These are phyloP conservation scores for Drosophila anceps DNA, from an alignment of 2,888 invertebrate genomes.

Conservation along the genomic window DNA sequence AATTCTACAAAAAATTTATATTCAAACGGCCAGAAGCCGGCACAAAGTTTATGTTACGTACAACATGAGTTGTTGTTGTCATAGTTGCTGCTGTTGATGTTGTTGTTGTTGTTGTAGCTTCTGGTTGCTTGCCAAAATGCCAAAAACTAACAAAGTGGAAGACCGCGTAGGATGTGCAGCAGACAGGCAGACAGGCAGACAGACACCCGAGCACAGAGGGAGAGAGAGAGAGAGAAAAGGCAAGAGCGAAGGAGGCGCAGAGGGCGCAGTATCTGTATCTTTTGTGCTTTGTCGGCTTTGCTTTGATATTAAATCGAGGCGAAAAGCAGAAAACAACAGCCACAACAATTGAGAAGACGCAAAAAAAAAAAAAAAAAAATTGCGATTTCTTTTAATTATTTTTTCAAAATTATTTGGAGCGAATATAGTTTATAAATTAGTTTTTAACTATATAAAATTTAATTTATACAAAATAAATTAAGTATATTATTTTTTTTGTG, in stretches of 20 bases:
- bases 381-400: constrained; percentile 54
- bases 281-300: constrained; percentile 63
- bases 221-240: constrained; percentile 8
- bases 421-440: neutral
- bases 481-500: constrained; percentile 3
- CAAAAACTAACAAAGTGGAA: constrained; percentile 72
- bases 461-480: constrained; percentile 1
- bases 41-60: constrained; percentile 66
- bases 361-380: constrained; percentile 35
- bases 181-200: constrained; percentile 24
- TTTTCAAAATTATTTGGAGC: constrained; percentile 53
- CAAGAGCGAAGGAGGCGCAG: neutral
- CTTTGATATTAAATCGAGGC: constrained; percentile 78
- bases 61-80: constrained; percentile 63
- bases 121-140: constrained; percentile 73
- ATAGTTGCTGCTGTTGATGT: no score
- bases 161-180: constrained; percentile 64
- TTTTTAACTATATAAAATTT: neutral
- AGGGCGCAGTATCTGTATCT: constrained; percentile 53
- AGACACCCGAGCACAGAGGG: constrained; percentile 20
- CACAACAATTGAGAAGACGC: constrained; percentile 35
- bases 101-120: constrained; percentile 31
- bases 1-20: constrained; percentile 46
- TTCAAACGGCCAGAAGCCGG: constrained; percentile 38
- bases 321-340: constrained; percentile 46